Base-by-base conservation (phyloP, 2,888 invertebrate species). In the Mythimna pallens region DNA sequence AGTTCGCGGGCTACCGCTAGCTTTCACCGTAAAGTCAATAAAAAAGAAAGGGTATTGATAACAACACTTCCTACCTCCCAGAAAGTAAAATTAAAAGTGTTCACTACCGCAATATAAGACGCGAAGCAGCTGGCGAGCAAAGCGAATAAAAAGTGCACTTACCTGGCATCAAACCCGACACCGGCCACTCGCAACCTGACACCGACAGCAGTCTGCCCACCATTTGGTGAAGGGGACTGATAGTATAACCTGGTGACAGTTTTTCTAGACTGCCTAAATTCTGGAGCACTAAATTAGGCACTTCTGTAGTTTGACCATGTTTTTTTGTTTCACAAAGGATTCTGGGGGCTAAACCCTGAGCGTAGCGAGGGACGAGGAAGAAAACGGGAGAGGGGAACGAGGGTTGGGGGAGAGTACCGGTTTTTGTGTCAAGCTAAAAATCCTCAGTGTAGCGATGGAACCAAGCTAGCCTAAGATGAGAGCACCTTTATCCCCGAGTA, bases 91-190 rank as follows among this genome's bases (percentile, higher is more conserved):
- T 57, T 61, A 68, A 74, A 73, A 76, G 62, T 59, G 73, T 70
- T 72, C 76, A 71, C 70, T 73, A 80, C 71, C 76, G 65, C 80
- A 81, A 76, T 75, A 74, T 83, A 75, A 82, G 78, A 85, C 80
- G 64, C 36, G 70, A 87, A 91, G 88, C 94, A 94, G 92, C 90
- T 94, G 94, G 90, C 82, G 69, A 84, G 82, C 83, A 81, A 80
- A 75, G 76, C 74, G 72, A 76, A 87, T 84, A 89, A 86, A 85
- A 87, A 84, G 84, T 85, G 87, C 89, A 88, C 87, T 89, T 83
- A 84, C 87, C 89, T 74, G 90, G 90, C 87, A 90, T 90, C 90
- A 89, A 94, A 94, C 92, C 86, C 78, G 93, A 94, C 89, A 94
- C 92, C 88, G 64, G 63, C 40, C 70, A 78, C 71, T 76, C 81